Conservation (phyloP, 2,888 invertebrate genomes). For the Uloborus plumipes region DNA sequence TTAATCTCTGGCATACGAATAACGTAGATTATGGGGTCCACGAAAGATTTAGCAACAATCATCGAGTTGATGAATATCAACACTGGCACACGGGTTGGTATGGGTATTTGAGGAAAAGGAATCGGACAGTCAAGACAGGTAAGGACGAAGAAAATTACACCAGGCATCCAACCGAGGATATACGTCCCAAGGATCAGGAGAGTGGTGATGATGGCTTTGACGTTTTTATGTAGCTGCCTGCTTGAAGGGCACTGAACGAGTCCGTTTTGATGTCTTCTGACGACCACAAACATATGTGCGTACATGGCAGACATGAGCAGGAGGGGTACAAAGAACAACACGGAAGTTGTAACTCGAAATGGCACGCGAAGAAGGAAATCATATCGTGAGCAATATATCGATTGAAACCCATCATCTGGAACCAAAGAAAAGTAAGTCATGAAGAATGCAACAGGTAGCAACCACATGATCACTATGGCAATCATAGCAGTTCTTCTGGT, state of each 20-base stretch:
- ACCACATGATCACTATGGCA: conserved; percentile 75
- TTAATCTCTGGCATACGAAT: conserved; percentile 78
- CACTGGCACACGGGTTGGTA: conserved; percentile 53
- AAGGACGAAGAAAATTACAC: conserved; percentile 75
- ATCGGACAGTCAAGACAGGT: conserved; percentile 75
- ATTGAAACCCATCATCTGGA: conserved; percentile 71
- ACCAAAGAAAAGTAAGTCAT: conserved; percentile 74
- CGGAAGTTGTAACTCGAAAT: conserved; percentile 74
- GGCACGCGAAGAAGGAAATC: conserved; percentile 72
- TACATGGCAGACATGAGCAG: conserved; percentile 77
- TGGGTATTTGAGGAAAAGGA: conserved; percentile 66
- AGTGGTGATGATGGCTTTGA: conserved; percentile 77
- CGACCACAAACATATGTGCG: conserved; percentile 76
- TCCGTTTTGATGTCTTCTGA: conserved; percentile 74
- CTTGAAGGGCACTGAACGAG: conserved; percentile 21
- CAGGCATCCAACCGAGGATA: conserved; percentile 77
- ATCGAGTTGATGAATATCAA: conserved; percentile 74
- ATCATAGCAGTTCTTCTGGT: conserved; percentile 74
- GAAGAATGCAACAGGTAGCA: conserved; percentile 74
- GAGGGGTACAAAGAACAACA: conserved; percentile 76
- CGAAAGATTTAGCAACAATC: conserved; percentile 77
- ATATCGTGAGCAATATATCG: conserved; percentile 59
- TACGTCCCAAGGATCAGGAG: conserved; percentile 76
- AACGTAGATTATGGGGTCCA: conserved; percentile 79
- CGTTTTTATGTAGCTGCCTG: conserved; percentile 69